Conservation (phyloP, 2,113 vertebrate species). For the Picathartes gymnocephalus region DNA sequence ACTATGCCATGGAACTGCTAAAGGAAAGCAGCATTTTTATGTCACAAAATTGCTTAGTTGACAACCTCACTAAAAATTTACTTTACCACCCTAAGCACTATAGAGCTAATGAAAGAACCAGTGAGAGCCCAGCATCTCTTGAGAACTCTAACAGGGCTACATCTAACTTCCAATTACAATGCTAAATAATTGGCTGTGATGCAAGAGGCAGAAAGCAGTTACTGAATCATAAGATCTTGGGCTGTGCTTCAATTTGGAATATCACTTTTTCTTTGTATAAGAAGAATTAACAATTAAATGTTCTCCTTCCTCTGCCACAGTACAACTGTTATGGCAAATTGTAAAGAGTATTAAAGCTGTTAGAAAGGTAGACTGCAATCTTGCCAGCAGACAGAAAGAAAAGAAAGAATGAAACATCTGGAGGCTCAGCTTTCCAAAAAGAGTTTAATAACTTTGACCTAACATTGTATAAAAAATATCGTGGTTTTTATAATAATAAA, state of each 20-base stretch:
- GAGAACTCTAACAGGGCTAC: neutral
- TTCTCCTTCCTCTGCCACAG: neutral
- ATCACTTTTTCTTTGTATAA: neutral
- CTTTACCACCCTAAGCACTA: neutral
- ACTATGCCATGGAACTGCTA: neutral
- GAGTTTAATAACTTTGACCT: neutral
- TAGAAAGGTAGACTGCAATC: neutral
- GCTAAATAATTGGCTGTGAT: conserved; percentile 3
- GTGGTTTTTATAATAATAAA: neutral
- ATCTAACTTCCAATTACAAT: neutral
- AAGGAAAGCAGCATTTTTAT: neutral
- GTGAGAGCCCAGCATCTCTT: neutral
- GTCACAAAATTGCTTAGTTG: neutral
- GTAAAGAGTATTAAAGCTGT: neutral
- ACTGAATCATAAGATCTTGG: neutral
- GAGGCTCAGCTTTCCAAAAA: neutral
- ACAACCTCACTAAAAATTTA: neutral
- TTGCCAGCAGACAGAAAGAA: neutral
- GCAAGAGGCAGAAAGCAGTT: conserved; percentile 28
- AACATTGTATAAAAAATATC: neutral
- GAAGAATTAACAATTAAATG: neutral
- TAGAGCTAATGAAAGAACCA: neutral
- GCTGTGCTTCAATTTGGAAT: neutral
- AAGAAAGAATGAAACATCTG: neutral
- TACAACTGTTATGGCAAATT: neutral